Evolutionary conservation across 2,797 vertebrate genomes (phyloP).

Genomic region (Mormyrops attenuatus): DNA sequence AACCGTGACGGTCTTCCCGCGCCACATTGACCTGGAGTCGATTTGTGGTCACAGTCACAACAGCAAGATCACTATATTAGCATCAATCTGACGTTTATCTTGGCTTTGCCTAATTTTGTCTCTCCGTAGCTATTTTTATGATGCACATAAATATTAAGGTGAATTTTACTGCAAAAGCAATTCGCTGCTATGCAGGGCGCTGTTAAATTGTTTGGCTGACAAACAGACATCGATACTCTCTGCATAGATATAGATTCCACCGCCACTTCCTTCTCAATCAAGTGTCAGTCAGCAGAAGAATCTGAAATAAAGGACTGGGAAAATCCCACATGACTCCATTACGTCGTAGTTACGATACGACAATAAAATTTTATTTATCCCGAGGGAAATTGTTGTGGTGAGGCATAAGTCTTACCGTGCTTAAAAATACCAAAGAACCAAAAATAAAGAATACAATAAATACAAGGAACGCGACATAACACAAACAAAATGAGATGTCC

Average conservation of each 20-base stretch:
- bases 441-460: background rate
- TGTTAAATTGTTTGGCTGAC: background rate
- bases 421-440: conserved; percentile 2
- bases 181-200: background rate
- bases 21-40: background rate
- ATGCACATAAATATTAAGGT: background rate
- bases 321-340: background rate
- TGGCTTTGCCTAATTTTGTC: background rate
- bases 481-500: background rate
- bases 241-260: background rate
- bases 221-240: background rate
- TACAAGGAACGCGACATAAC: background rate
- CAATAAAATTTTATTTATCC: background rate
- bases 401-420: background rate
- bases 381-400: background rate
- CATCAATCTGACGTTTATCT: background rate
- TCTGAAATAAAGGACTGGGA: background rate
- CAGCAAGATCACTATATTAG: background rate
- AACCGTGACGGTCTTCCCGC: background rate
- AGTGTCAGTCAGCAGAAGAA: background rate
- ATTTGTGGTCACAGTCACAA: background rate
- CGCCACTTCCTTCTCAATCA: background rate
- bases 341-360: background rate
- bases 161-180: background rate
- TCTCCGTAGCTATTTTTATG: background rate